Conservation (phyloP, 2,888 invertebrate species). For the Keiferia lycopersicella region DNA sequence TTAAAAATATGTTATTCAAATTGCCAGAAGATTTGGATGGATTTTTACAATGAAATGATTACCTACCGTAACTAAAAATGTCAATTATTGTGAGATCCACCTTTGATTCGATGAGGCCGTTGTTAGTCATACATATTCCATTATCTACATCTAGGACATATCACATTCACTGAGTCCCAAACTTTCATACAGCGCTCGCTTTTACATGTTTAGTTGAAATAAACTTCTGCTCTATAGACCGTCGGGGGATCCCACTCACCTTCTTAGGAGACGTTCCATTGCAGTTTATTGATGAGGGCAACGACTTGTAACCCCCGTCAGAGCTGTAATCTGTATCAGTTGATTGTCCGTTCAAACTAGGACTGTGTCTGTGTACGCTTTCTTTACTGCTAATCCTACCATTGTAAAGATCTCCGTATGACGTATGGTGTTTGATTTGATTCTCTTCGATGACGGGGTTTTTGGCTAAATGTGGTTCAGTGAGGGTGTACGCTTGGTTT, state of each 20-base stretch:
- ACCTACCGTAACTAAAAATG: not conserved
- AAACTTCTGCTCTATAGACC: slow-evolving; percentile 74
- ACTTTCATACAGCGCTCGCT: slow-evolving; percentile 68
- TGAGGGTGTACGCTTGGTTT: slow-evolving; percentile 52
- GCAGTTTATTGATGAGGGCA: slow-evolving; percentile 76
- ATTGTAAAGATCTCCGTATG: slow-evolving; percentile 72
- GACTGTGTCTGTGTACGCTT: slow-evolving; percentile 70
- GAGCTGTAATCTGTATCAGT: slow-evolving; percentile 79
- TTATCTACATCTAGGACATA: slow-evolving; percentile 29
- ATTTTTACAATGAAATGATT: not conserved
- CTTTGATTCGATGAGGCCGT: not conserved
- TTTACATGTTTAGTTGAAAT: slow-evolving; percentile 69
- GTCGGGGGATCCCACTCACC: slow-evolving; percentile 74
- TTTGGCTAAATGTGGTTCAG: slow-evolving; percentile 53
- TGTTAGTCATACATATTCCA: not conserved
- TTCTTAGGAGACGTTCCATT: slow-evolving; percentile 65
- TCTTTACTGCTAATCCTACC: slow-evolving; percentile 71
- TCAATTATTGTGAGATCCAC: slow-evolving; percentile 1
- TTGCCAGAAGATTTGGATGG: not conserved
- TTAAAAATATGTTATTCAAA: not conserved
- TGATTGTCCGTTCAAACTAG: slow-evolving; percentile 69
- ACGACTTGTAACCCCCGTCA: slow-evolving; percentile 76
- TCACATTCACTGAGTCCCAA: slow-evolving; percentile 36
- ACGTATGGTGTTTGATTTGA: slow-evolving; percentile 70
- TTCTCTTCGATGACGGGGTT: slow-evolving; percentile 62